Evolutionary conservation across 2,888 invertebrate genomes (phyloP), one percentile per base, ranked within the genome.

Genomic region (Drosophila barbarae): DNA sequence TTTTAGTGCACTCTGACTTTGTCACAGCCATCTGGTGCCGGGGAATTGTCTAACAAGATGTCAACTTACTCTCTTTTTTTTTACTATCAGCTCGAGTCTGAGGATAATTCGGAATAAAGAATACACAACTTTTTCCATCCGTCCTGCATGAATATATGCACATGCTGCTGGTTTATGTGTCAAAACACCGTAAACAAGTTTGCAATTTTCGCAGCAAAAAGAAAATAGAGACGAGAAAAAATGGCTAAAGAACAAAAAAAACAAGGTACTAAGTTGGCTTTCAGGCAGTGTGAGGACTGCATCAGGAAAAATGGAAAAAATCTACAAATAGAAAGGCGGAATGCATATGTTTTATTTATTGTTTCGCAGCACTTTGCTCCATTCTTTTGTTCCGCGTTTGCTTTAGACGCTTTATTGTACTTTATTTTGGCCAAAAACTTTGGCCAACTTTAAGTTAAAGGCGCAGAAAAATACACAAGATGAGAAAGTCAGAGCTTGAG

Each of bases 111-210:
- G 34, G 32, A 42, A 51, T 63, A 51, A 39, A 30, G 18, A 59
- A 51, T 42, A 36, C 26, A 57, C 26, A 59, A 59, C 30, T 59
- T 38, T 58, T 30, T 13, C 23, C 50, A 51, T 42, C 32, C 42
- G 21, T 28, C 44, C 26, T 10, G 8, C 36, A 32, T 26, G 23
- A 64, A 49, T 52, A 18, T 42, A 56, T 6, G 42, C 41, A 66
- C 46, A 47, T 32, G 46, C 46, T 30, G 39, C 28, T 46, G 56
- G 65, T 49, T 64, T 55, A 68, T 64, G 51, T 69, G 60, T 59
- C 53, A 66, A 60, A 60, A 69, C 60, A 51, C 46, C 59, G 77
- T 74, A 78, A 80, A 77, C 75, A 78, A 77, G 69, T 69, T 83
- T 59, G 54, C 72, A 56, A 60, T 73, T 77, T 74, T 63, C 61